Percentiles rank a stretch among this genome's conserved stretches.
These are phyloP conservation scores for Melanaphis sacchari DNA, from an alignment of 1,140 invertebrate species.

Conservation along the genomic window DNA sequence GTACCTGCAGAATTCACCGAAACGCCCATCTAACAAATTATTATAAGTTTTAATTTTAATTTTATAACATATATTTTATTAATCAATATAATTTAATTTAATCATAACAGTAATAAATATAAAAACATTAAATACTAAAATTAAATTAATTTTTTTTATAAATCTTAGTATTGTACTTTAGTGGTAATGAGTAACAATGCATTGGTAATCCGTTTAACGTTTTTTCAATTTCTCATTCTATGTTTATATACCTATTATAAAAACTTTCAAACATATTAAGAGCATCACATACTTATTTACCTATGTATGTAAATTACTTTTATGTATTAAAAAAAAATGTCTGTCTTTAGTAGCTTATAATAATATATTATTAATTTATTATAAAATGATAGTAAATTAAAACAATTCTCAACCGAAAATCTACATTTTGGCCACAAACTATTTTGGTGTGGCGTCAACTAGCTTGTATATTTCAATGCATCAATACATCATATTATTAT, in stretches of 20 bases:
- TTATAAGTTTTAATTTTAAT: conserved; percentile 1
- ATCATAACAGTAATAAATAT: background rate
- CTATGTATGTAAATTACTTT: no score
- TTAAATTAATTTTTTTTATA: no score
- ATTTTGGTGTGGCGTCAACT: background rate
- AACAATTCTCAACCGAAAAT: background rate
- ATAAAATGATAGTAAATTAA: background rate
- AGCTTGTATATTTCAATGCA: background rate
- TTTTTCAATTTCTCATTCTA: no score
- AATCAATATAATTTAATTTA: background rate
- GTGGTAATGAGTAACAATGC: no score
- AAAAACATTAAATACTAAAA: background rate
- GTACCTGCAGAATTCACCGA: background rate
- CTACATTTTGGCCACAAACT: background rate
- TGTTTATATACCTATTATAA: no score
- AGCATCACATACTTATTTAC: no score
- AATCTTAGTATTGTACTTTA: no score
- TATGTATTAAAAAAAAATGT: no score
- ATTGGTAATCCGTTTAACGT: no score
- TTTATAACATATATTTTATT: background rate
- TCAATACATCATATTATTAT: background rate
- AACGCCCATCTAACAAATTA: background rate
- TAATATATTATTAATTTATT: no score
- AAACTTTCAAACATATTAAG: no score
- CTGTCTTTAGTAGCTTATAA: no score